phyloP scores from a whole-genome alignment of 2,113 vertebrate species.

The Regulus satrapa region DNA sequence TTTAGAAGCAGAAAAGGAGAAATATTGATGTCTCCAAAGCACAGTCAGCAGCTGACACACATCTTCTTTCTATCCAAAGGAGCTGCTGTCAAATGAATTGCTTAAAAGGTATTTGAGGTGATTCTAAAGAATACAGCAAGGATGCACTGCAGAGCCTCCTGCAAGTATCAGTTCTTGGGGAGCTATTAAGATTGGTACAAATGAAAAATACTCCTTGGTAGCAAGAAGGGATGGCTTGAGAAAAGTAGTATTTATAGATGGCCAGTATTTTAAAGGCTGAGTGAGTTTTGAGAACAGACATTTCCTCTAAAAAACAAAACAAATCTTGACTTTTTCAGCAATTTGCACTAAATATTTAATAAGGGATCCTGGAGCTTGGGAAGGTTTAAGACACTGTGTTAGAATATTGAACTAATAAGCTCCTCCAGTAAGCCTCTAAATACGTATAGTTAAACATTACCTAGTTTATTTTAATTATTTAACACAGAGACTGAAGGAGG shows the following conservation, averaged over 20 bases:
- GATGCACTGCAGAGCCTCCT: background rate
- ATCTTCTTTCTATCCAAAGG: constrained; percentile 42
- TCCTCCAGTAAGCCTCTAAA: constrained; percentile 53
- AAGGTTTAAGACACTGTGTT: constrained; percentile 31
- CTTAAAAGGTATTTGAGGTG: constrained; percentile 31
- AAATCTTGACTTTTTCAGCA: constrained; percentile 46
- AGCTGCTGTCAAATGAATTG: constrained; percentile 55
- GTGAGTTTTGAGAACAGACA: constrained; percentile 2
- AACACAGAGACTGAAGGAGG: constrained; percentile 26
- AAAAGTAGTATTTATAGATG: background rate
- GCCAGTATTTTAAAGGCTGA: background rate
- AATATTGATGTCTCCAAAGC: constrained; percentile 41
- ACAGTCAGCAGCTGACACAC: constrained; percentile 36
- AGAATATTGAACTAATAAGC: constrained; percentile 44
- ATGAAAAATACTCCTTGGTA: background rate
- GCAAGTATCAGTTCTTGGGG: constrained; percentile 34
- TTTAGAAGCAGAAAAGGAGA: constrained; percentile 58
- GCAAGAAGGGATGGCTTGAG: background rate
- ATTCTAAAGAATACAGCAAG: background rate
- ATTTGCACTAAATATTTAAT: constrained; percentile 48
- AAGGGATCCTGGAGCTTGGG: constrained; percentile 43
- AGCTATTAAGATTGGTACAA: background rate
- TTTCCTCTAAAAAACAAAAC: constrained; percentile 25
- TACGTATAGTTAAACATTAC: constrained; percentile 39
- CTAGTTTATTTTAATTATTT: constrained; percentile 47